Percentiles rank a stretch among this genome's conserved stretches.
phyloP scores from a whole-genome alignment of 1,140 invertebrate genomes.

The Tyrophagus putrescentiae region DNA sequence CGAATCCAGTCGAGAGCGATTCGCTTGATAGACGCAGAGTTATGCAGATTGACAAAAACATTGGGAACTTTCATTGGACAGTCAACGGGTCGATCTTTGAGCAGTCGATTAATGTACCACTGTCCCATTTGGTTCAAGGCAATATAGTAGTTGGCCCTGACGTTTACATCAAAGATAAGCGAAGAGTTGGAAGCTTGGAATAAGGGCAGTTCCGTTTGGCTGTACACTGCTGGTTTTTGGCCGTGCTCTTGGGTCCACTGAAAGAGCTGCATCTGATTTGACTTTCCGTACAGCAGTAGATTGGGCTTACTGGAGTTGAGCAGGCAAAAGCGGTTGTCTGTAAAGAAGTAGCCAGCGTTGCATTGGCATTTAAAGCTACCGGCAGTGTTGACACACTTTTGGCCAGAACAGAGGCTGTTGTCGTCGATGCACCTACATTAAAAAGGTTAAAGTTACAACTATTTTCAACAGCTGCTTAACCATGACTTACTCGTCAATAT shows the following conservation, averaged over 20 bases:
- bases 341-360: conserved; percentile 67
- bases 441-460: neutral
- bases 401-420: conserved; percentile 67
- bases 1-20: conserved; percentile 94
- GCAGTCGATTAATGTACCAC: neutral
- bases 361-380: conserved; percentile 88
- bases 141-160: neutral
- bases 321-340: conserved; percentile 59
- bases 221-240: neutral
- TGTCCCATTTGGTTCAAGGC: neutral
- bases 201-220: neutral
- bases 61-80: neutral
- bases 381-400: conserved; percentile 75
- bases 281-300: conserved; percentile 54
- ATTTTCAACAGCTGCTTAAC: neutral
- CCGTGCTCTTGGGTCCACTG: conserved; percentile 52
- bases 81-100: neutral
- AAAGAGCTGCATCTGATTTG: conserved; percentile 64
- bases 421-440: conserved; percentile 46
- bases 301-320: conserved; percentile 45
- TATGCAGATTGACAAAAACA: conserved; percentile 28
- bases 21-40: conserved; percentile 75
- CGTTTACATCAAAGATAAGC: neutral
- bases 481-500: conserved; percentile 56
- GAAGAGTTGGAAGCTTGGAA: neutral